Evolutionary conservation across 1,140 invertebrate genomes (phyloP), one percentile per base, ranked within the genome.

Genomic region (Lethocerus indicus): DNA sequence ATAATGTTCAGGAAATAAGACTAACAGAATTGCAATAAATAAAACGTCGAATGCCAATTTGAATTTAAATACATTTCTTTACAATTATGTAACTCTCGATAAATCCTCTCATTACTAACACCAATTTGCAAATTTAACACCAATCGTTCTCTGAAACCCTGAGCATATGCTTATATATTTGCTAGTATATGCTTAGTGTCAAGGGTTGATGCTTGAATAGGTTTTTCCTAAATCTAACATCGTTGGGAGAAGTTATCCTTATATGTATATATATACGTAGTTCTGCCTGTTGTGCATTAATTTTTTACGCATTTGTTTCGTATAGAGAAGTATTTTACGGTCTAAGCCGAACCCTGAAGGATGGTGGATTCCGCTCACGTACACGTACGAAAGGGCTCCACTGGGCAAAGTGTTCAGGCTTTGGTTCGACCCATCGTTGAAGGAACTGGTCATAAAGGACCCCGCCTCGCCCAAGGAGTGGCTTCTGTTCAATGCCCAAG

Each of bases 361-460:
- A 2, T 79, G 75, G 75, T 64, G 64, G 55, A 64, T 78, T 5
- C 76, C 76, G 2, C 66, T 79, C 5, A 72, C 69, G 1, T 75
- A 66, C 54, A 64, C 69, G 14, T 67, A 66, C 1, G 56, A 67
- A 47, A 57, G 51, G 0, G 47, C 61, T 0, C 50, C 66, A 48
- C 67, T 67, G 27, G 50, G 64, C 13, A 64, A 61, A 1, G 51
- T 42, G 26, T 60, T 67, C 3, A 62, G 54, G 51, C 41, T 59
- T 50, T 62, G 62, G 58, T 25, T 54, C 3, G 35, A 48, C 7
- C 70, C 68, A 50, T 51, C 50, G 25, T 36, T 51, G 36, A 16
- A 13, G 5, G 37, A 49, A 7, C 46, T 29, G 2, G 48, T 49
- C 3, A 23, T 50, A 12, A 35, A 35, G 16, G 39, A 46, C n/a